A percentile compares a stretch with the other conserved stretches of the same genome.
Conservation (phyloP, 2,888 invertebrate species). For the Trichogramma dendrolimi region DNA sequence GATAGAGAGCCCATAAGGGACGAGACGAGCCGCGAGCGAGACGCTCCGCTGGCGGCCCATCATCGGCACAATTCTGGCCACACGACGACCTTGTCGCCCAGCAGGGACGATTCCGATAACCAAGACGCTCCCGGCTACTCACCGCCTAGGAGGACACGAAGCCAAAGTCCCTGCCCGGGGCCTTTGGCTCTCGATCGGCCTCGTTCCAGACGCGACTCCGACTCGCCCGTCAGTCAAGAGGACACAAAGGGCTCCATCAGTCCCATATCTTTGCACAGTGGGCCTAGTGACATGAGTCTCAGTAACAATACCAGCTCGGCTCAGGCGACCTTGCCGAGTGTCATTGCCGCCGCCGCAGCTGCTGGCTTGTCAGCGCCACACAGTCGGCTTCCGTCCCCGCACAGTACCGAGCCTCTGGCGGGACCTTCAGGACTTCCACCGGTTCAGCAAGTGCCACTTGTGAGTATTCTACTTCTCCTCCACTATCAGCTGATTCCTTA, state of each 20-base stretch:
- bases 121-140: slow-evolving; percentile 4
- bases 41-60: slow-evolving; percentile 10
- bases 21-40: slow-evolving; percentile 6
- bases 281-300: slow-evolving; percentile 58
- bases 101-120: slow-evolving; percentile 25
- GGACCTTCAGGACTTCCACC: slow-evolving; percentile 83
- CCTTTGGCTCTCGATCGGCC: slow-evolving; percentile 48
- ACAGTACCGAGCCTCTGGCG: slow-evolving; percentile 67
- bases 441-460: slow-evolving; percentile 84
- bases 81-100: slow-evolving; percentile 25
- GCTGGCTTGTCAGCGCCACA: slow-evolving; percentile 39
- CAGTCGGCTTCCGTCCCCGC: slow-evolving; percentile 60
- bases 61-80: slow-evolving; percentile 17
- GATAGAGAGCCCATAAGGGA: background rate
- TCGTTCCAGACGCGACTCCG: slow-evolving; percentile 43
- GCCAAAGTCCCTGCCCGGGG: slow-evolving; percentile 51
- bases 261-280: slow-evolving; percentile 53
- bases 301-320: slow-evolving; percentile 52
- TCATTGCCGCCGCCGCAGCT: slow-evolving; percentile 43
- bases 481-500: background rate
- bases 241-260: slow-evolving; percentile 49
- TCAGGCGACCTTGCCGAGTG: slow-evolving; percentile 52
- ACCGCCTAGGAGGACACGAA: slow-evolving; percentile 28
- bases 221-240: slow-evolving; percentile 44
- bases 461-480: slow-evolving; percentile 52